Conservation (phyloP, 2,888 invertebrate species). For the Coelogynopora nodosa region DNA sequence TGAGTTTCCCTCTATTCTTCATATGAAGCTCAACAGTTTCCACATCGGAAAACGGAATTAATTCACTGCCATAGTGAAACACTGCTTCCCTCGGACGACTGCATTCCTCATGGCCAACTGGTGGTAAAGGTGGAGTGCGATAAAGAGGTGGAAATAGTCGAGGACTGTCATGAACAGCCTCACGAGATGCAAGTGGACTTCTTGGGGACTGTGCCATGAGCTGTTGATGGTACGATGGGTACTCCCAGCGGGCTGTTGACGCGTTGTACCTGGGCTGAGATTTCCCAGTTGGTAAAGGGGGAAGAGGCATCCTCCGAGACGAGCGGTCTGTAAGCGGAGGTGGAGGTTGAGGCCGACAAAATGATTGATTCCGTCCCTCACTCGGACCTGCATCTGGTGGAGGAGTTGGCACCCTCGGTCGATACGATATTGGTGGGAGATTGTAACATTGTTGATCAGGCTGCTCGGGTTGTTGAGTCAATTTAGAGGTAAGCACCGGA, state of each 20-base stretch:
- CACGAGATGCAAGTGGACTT: not conserved
- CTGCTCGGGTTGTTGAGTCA: conserved; percentile 17
- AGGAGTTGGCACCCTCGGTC: not conserved
- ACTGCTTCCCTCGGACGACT: not conserved
- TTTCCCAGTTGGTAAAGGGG: not conserved
- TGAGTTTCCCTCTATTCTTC: not conserved
- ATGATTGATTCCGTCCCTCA: not conserved
- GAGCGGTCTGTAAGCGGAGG: not conserved
- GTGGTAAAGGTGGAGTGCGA: not conserved
- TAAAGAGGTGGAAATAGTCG: not conserved
- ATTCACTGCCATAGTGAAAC: not conserved
- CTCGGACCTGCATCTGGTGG: not conserved
- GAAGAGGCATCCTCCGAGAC: not conserved
- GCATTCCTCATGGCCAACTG: not conserved
- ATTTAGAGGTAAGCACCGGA: not conserved
- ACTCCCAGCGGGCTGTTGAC: not conserved
- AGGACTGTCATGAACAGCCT: too few relatives aligned
- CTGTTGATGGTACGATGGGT: not conserved
- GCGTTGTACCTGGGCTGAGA: not conserved
- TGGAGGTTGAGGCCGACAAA: not conserved
- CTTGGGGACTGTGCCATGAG: not conserved
- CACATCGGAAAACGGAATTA: not conserved
- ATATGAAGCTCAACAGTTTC: conserved; percentile 15
- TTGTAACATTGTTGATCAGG: not conserved
- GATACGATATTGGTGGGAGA: not conserved